Evolutionary conservation across 2,113 vertebrate species (phyloP).

Genomic region (Illadopsis cleaveri): DNA sequence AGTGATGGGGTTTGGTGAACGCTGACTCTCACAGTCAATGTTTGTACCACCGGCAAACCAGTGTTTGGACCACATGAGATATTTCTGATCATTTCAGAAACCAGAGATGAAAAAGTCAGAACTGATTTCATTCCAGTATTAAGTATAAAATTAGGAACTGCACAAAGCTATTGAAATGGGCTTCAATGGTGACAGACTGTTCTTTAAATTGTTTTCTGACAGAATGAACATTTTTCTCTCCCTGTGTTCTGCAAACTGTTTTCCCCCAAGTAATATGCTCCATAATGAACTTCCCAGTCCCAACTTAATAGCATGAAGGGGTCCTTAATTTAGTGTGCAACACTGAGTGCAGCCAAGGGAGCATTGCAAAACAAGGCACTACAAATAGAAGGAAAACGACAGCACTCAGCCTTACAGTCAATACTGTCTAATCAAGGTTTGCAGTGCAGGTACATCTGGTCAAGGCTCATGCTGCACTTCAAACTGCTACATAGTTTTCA

Average conservation of each 20-base stretch:
- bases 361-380: neutral
- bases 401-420: neutral
- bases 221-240: neutral
- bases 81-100: neutral
- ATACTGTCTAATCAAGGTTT: neutral
- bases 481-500: neutral
- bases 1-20: fast-evolving
- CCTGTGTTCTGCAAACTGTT: conserved; percentile 15
- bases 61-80: neutral
- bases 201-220: neutral
- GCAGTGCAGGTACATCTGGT: fast-evolving
- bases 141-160: neutral
- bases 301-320: neutral
- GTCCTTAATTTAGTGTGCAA: neutral
- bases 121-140: neutral
- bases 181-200: neutral
- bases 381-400: neutral
- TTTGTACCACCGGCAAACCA: neutral
- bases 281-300: neutral
- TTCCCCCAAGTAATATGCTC: neutral
- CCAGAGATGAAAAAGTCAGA: neutral
- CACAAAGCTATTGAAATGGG: neutral
- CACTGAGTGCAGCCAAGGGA: neutral
- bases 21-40: fast-evolving
- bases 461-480: neutral